Conservation (phyloP, 2,113 vertebrate species). For the Sander lucioperca region DNA sequence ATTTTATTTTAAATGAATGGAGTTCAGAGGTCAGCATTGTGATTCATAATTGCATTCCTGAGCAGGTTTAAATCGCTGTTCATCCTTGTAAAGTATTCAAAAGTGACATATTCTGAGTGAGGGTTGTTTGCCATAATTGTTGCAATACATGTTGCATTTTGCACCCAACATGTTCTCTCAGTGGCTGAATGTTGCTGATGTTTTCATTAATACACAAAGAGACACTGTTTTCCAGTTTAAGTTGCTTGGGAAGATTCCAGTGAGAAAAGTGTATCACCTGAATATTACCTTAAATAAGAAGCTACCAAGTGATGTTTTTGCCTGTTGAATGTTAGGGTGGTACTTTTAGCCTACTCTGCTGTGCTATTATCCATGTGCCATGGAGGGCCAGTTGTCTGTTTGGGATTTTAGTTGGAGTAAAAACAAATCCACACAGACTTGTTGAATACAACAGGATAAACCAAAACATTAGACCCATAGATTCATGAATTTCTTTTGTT, state of each 20-base stretch:
- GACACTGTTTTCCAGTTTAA: background rate
- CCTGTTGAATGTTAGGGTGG: background rate
- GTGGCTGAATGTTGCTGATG: background rate
- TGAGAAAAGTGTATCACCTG: background rate
- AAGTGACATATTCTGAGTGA: background rate
- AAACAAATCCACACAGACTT: background rate
- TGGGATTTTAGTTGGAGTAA: background rate
- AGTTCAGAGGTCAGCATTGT: conserved; percentile 17
- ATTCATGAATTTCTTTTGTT: background rate
- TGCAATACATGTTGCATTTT: conserved; percentile 6
- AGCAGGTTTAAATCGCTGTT: background rate
- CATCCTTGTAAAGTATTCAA: background rate
- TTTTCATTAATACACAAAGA: background rate
- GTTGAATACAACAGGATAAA: background rate
- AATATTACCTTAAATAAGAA: background rate
- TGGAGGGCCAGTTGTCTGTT: background rate
- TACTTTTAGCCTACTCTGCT: background rate
- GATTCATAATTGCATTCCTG: background rate
- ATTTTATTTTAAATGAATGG: background rate
- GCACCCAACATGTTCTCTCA: too few relatives aligned
- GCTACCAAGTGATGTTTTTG: background rate
- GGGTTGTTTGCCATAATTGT: background rate
- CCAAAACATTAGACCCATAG: background rate
- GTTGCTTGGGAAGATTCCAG: background rate
- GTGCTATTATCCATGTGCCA: background rate